Conservation (phyloP, 2,888 invertebrate species). For the Drosophila neutralis region DNA sequence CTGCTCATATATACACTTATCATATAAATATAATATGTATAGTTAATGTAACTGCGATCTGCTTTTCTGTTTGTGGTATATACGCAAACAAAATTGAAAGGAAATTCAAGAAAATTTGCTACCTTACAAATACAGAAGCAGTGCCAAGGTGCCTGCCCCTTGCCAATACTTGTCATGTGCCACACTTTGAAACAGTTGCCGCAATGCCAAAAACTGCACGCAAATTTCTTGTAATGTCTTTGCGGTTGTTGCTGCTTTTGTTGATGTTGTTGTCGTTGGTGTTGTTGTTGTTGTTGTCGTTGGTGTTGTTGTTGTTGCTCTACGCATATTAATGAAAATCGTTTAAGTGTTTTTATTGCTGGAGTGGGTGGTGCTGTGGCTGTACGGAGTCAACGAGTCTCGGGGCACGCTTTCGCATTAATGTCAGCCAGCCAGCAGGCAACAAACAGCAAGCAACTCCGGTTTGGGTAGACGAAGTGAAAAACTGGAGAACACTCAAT, state of each 20-base stretch:
- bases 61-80: not conserved
- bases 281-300: conserved; percentile 26
- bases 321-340: conserved; percentile 73
- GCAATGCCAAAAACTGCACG: conserved; percentile 63
- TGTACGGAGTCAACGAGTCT: conserved; percentile 35
- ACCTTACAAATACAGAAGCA: not conserved
- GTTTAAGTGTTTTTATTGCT: conserved; percentile 57
- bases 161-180: not conserved
- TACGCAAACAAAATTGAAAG: not conserved
- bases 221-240: conserved; percentile 65
- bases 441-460: conserved; percentile 54
- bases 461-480: conserved; percentile 27
- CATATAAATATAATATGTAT: too few species aligned
- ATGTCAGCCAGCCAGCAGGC: conserved; percentile 39
- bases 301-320: conserved; percentile 29
- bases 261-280: conserved; percentile 20
- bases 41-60: not conserved
- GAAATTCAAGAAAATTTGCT: not conserved
- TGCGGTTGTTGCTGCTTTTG: conserved; percentile 33
- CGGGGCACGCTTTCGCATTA: conserved; percentile 59
- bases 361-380: conserved; percentile 22
- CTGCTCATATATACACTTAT: not conserved
- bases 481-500: conserved; percentile 68
- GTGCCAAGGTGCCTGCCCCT: not conserved
- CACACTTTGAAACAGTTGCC: conserved; percentile 33